Conservation (phyloP, 2,113 vertebrate genomes). For the Pseudorectes ferrugineus region DNA sequence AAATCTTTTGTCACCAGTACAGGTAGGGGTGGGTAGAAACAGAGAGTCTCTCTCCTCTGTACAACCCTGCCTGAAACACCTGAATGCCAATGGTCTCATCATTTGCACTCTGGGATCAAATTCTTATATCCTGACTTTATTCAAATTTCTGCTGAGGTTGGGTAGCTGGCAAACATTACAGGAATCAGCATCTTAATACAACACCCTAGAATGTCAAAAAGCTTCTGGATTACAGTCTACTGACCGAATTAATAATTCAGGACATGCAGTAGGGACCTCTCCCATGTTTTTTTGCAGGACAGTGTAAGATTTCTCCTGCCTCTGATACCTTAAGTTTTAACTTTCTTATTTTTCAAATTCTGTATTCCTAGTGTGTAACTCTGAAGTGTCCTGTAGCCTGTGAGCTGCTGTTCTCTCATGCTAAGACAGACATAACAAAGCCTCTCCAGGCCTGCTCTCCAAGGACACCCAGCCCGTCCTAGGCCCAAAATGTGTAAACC, state of each 20-base stretch:
- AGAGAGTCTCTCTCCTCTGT: background rate
- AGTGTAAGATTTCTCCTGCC: background rate
- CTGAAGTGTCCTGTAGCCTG: too few species aligned
- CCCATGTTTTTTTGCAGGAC: background rate
- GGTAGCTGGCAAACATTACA: background rate
- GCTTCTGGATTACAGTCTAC: background rate
- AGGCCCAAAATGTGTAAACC: too few species aligned
- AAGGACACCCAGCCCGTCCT: too few species aligned
- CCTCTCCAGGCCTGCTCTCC: too few species aligned
- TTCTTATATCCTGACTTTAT: background rate
- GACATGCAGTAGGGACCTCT: rapidly evolving
- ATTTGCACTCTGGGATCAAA: background rate
- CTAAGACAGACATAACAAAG: too few species aligned
- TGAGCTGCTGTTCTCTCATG: too few species aligned
- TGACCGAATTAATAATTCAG: background rate
- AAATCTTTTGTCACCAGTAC: background rate
- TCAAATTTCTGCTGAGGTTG: background rate
- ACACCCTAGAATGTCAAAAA: background rate
- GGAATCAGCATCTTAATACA: background rate
- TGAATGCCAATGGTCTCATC: background rate
- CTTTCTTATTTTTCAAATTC: too few species aligned
- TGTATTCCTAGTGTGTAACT: too few species aligned
- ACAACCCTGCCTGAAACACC: background rate
- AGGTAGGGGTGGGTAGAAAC: background rate
- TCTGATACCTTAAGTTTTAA: too few species aligned